Evolutionary conservation across 2,797 vertebrate species (phyloP).

Genomic region (Crypturellus tataupa): DNA sequence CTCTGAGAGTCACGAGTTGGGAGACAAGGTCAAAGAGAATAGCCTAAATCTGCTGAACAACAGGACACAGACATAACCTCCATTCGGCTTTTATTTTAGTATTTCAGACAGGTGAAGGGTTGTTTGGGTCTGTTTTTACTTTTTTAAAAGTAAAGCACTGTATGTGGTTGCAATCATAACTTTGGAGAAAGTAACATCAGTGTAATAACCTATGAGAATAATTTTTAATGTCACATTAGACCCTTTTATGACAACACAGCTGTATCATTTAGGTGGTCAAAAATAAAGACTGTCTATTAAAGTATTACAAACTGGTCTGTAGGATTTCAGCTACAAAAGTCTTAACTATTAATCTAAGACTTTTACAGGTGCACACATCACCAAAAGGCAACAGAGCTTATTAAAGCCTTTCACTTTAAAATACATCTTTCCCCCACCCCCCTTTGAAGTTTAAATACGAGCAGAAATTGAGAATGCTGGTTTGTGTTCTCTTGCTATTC

Average conservation of each 20-base stretch:
- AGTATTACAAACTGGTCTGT: background rate
- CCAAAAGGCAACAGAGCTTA: background rate
- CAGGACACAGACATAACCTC: background rate
- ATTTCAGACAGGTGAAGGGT: rapidly evolving
- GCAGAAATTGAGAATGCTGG: background rate
- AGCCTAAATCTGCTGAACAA: background rate
- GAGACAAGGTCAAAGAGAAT: rapidly evolving
- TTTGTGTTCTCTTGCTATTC: background rate
- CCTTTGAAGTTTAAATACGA: background rate
- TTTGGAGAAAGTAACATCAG: background rate
- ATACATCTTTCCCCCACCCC: background rate
- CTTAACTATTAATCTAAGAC: background rate
- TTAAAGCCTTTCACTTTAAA: background rate
- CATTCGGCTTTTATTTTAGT: rapidly evolving
- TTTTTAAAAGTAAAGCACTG: background rate
- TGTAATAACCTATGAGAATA: background rate
- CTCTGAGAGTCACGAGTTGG: background rate
- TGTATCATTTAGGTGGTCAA: background rate
- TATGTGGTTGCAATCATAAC: rapidly evolving
- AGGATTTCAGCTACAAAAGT: background rate
- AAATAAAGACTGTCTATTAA: rapidly evolving
- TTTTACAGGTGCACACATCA: background rate
- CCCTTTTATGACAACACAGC: background rate
- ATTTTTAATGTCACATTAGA: background rate
- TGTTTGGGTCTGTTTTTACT: background rate